phyloP scores from a whole-genome alignment of 2,113 vertebrate species.

The Lepisosteus osseus region DNA sequence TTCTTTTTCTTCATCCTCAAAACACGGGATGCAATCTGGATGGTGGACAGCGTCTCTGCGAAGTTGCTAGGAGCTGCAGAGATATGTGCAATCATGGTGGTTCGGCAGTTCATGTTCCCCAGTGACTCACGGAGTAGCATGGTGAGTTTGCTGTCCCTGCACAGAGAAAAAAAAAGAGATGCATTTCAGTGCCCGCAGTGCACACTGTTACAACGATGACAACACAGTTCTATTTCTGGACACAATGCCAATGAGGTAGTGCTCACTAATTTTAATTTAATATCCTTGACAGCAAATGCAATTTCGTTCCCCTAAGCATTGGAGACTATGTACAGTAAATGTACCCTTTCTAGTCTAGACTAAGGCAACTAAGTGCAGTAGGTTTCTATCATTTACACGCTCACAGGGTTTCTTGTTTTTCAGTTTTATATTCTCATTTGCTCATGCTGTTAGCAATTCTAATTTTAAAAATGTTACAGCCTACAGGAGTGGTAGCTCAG shows the following conservation, averaged over 20 bases:
- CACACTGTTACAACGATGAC: too few relatives aligned
- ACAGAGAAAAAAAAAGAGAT: conserved; percentile 42
- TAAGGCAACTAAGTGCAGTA: not conserved
- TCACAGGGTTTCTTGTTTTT: not conserved
- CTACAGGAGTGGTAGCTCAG: conserved; percentile 15
- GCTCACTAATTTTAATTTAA: too few relatives aligned
- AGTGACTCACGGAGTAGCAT: conserved; percentile 97
- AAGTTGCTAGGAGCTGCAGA: conserved; percentile 85
- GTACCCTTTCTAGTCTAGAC: too few relatives aligned
- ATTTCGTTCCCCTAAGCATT: too few relatives aligned
- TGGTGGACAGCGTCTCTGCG: conserved; percentile 89
- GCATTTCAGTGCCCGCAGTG: too few relatives aligned
- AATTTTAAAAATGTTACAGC: conserved; percentile 8
- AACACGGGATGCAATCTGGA: conserved; percentile 93
- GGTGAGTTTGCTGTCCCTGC: conserved; percentile 97
- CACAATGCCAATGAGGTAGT: too few relatives aligned
- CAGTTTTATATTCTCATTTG: not conserved
- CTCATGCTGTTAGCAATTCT: not conserved
- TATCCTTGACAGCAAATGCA: too few relatives aligned
- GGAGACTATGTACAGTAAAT: too few relatives aligned
- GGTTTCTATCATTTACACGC: not conserved
- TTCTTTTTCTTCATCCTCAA: conserved; percentile 99
- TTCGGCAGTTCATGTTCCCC: conserved; percentile 98
- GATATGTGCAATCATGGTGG: conserved; percentile 98
- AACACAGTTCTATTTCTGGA: too few relatives aligned